Evolutionary conservation across 1,140 invertebrate species (phyloP), one percentile per base, ranked within the genome.

Genomic region (Sitodiplosis mosellana): DNA sequence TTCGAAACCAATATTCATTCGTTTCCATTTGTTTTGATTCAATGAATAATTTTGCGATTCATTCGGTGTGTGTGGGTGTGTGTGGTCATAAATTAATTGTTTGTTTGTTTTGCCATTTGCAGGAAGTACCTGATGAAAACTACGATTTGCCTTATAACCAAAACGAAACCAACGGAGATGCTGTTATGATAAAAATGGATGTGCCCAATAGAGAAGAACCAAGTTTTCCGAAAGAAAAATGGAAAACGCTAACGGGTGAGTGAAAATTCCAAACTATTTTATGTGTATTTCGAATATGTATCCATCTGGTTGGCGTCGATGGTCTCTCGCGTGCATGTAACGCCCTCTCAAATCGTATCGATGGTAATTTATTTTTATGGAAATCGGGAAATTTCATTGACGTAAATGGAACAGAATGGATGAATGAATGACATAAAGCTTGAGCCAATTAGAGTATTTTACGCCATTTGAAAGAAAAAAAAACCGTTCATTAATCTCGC

Each of bases 191-290:
- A 45, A 69, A 70, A 52, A 65, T 77, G 38, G 71, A 74, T 54
- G 58, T 68, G 19, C 69, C 72, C 12, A 59, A 68, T 1, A 58
- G 74, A 49, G 75, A 78, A 52, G 75, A 78, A 56, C 73, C 74
- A 1, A 62, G 73, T 52, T 80, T 75, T 60, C 78, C 77, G 5
- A 77, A 80, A 59, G 79, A 81, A 61, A 75, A 77, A 56, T 77
- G 74, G 67, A 81, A 81, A 73, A 80, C 78, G 14, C 65, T 79
- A 52, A 54, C 79, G 51, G 74, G 75, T 78, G 59, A 62, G 56
- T 53, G 27, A 50, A 43, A 15, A 40, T 15, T 40, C 5, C 37
- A 15, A n/a, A n/a, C n/a, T n/a, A n/a, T n/a, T n/a, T n/a, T n/a
- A n/a, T n/a, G n/a, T n/a, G n/a, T n/a, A n/a, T n/a, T n/a, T n/a